Percentiles rank a stretch among this genome's conserved stretches.
These are phyloP conservation scores for Tinea trinotella DNA, from an alignment of 2,888 invertebrate species.

Conservation along the genomic window DNA sequence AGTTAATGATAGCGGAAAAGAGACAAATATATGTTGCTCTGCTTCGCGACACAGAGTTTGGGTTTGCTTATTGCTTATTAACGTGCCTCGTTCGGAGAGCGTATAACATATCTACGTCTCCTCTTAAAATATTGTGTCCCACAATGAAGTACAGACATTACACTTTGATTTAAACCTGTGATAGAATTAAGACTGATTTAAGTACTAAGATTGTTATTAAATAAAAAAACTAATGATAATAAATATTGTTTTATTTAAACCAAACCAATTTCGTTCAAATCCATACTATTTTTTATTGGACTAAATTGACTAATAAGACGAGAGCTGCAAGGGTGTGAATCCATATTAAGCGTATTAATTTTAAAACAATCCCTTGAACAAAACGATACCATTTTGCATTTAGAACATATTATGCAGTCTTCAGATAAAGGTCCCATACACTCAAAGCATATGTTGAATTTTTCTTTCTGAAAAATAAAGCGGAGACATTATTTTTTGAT, in stretches of 20 bases:
- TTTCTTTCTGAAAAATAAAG: constrained; percentile 37
- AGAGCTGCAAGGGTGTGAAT: constrained; percentile 47
- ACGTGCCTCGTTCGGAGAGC: too few species aligned
- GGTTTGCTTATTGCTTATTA: too few species aligned
- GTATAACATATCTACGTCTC: too few species aligned
- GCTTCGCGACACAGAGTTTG: too few species aligned
- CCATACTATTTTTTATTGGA: too few species aligned
- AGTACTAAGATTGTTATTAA: not conserved
- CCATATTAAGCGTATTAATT: constrained; percentile 33
- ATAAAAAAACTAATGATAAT: not conserved
- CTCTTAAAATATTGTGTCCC: too few species aligned
- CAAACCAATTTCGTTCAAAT: too few species aligned
- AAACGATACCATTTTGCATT: constrained; percentile 44
- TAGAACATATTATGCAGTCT: constrained; percentile 34
- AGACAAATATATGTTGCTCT: too few species aligned
- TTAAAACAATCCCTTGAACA: constrained; percentile 45
- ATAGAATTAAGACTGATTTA: not conserved
- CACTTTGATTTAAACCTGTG: not conserved
- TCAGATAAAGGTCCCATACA: constrained; percentile 41
- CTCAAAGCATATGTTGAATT: constrained; percentile 56
- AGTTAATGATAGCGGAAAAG: too few species aligned
- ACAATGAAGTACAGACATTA: too few species aligned
- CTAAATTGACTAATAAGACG: not conserved
- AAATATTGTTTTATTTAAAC: not conserved
- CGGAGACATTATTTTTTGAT: too few species aligned